These are phyloP conservation scores for Oreohelix idahoensis DNA, from an alignment of 1,140 invertebrate species.

Conservation along the genomic window DNA sequence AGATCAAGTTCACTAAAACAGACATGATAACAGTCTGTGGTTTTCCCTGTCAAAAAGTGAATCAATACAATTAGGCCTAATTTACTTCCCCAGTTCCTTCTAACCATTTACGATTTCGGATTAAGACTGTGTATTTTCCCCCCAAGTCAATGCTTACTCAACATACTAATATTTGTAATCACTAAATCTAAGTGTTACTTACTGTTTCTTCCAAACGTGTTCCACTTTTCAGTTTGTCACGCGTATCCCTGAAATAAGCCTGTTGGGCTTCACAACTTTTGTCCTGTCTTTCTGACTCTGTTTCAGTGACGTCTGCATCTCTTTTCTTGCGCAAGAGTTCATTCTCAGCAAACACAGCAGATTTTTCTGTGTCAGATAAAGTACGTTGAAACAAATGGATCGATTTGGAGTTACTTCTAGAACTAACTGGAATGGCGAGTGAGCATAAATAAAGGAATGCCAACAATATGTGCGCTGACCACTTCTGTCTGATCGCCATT, in stretches of 20 bases:
- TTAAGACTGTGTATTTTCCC: too few relatives aligned
- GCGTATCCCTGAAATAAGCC: constrained; percentile 11
- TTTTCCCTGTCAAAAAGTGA: too few relatives aligned
- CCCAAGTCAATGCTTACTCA: too few relatives aligned
- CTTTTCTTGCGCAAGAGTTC: background rate
- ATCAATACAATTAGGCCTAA: too few relatives aligned
- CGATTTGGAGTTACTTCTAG: background rate
- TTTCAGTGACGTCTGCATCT: constrained; percentile 5
- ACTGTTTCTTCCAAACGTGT: constrained; percentile 42
- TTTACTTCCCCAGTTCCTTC: too few relatives aligned
- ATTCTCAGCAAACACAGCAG: constrained; percentile 11
- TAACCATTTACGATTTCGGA: too few relatives aligned
- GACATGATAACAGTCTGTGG: too few relatives aligned
- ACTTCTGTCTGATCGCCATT: background rate
- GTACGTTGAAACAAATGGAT: background rate
- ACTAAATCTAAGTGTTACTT: background rate
- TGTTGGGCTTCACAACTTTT: constrained; percentile 28
- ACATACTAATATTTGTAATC: background rate
- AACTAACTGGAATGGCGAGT: background rate
- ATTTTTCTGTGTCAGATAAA: background rate
- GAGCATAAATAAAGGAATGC: background rate
- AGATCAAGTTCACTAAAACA: too few relatives aligned
- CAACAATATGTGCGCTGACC: background rate
- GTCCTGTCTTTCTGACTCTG: constrained; percentile 36
- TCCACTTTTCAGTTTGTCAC: constrained; percentile 9